Evolutionary conservation across 2,888 invertebrate genomes (phyloP).

Genomic region (Cheilosia vernalis): DNA sequence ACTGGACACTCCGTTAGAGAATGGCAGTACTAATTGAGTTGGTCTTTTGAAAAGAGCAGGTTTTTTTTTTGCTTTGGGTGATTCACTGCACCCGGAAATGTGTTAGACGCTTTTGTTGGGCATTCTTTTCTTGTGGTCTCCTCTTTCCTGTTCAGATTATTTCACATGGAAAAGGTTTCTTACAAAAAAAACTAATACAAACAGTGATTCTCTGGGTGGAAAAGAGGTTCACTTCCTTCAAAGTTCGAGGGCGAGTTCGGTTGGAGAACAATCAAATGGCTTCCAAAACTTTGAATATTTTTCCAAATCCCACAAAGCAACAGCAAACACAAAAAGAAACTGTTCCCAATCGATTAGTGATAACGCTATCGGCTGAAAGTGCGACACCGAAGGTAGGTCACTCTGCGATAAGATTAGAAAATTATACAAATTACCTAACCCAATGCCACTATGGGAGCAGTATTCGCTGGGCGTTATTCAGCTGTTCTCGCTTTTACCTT

Average conservation of each 20-base stretch:
- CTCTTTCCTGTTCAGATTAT: no score
- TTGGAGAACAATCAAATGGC: no score
- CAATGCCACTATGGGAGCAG: no score
- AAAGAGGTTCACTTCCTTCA: no score
- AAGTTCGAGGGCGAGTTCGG: no score
- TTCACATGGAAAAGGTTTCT: no score
- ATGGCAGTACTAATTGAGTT: constrained; percentile 36
- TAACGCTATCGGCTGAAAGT: constrained; percentile 26
- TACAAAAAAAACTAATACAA: no score
- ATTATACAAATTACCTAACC: no score
- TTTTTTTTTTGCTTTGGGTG: not conserved
- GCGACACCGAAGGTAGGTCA: constrained; percentile 41
- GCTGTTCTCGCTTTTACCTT: no score
- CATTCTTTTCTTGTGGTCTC: constrained; percentile 6
- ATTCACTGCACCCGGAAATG: constrained; percentile 68
- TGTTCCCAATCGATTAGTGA: constrained; percentile 23
- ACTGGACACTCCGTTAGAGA: constrained; percentile 6
- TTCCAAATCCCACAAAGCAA: not conserved
- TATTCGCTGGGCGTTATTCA: no score
- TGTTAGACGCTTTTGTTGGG: constrained; percentile 65
- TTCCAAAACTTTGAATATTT: not conserved
- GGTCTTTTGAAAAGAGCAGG: constrained; percentile 16
- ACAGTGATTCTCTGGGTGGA: no score
- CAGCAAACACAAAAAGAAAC: not conserved
- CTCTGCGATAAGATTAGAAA: constrained; percentile 38